phyloP scores from a whole-genome alignment of 2,113 vertebrate species.

The Clinocottus analis region DNA sequence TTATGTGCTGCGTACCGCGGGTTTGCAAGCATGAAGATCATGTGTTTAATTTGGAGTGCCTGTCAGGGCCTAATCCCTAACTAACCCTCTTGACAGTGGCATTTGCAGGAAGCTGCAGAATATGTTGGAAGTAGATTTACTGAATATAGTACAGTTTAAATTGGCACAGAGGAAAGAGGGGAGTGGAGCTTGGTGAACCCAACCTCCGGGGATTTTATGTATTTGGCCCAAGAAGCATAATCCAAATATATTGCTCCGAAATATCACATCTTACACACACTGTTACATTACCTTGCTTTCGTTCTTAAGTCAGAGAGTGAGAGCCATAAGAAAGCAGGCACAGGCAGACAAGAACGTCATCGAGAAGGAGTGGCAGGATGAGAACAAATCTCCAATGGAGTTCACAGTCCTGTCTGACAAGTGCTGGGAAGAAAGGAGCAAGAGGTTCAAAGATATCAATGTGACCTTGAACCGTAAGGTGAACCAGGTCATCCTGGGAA shows the following conservation, averaged over 20 bases:
- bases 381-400: no score
- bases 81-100: constrained; percentile 55
- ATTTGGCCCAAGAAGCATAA: constrained; percentile 49
- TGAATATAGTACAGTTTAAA: constrained; percentile 71
- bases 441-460: no score
- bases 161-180: constrained; percentile 45
- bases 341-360: no score
- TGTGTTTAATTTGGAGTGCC: constrained; percentile 54
- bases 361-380: no score
- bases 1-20: constrained; percentile 29
- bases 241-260: constrained; percentile 64
- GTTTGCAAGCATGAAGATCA: constrained; percentile 36
- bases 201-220: constrained; percentile 48
- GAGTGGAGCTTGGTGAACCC: constrained; percentile 59
- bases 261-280: constrained; percentile 56
- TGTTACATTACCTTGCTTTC: constrained; percentile 58
- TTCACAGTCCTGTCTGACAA: no score
- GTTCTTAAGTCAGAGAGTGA: no score
- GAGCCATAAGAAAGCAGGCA: no score
- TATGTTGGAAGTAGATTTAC: constrained; percentile 73
- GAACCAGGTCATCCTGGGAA: no score
- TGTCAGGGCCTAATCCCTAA: constrained; percentile 65
- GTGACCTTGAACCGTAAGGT: no score
- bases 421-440: no score
- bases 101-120: constrained; percentile 65